Percentiles rank a stretch among this genome's conserved stretches.
Evolutionary conservation across 2,113 vertebrate genomes (phyloP).

Genomic region (Lepus timidus): DNA sequence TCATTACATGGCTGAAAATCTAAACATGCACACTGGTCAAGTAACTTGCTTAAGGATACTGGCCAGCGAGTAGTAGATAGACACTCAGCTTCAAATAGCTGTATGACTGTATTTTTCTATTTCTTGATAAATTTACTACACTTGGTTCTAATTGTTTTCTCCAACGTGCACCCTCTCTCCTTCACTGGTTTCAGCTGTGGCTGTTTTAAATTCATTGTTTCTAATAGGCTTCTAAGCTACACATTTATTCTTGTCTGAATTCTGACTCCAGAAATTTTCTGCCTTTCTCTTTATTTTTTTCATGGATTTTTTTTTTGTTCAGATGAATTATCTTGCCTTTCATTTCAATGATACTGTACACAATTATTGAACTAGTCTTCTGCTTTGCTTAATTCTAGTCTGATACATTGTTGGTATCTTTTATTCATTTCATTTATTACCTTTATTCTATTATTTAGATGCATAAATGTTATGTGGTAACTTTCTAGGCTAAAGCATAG

Average conservation of each 20-base stretch:
- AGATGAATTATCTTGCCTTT: neutral
- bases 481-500: neutral
- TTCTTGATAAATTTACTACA: neutral
- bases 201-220: neutral
- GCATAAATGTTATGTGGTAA: neutral
- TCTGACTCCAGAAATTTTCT: neutral
- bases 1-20: neutral
- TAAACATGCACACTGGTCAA: neutral
- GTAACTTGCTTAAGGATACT: neutral
- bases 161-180: neutral
- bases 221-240: neutral
- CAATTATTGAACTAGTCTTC: neutral
- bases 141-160: neutral
- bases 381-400: neutral
- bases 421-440: neutral
- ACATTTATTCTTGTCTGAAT: neutral
- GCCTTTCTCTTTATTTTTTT: neutral
- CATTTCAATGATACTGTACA: neutral
- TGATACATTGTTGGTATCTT: neutral
- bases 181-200: neutral
- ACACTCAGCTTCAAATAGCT: fast-evolving
- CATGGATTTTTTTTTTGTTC: neutral
- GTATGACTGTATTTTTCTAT: neutral
- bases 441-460: neutral
- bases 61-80: neutral